phyloP scores from a whole-genome alignment of 2,797 vertebrate species.

The Cossypha dichroa region DNA sequence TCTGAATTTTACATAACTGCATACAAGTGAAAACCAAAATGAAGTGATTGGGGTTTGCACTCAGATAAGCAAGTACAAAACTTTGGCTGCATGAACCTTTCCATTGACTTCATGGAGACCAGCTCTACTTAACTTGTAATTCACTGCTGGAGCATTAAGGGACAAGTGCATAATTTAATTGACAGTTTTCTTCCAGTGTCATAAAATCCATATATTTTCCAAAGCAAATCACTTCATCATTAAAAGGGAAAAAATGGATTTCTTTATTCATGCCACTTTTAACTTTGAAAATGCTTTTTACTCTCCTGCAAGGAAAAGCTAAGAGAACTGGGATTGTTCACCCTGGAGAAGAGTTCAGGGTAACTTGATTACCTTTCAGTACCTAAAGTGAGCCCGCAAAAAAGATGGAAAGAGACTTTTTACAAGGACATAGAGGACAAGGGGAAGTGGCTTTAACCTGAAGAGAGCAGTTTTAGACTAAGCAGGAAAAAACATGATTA shows the following conservation, averaged over 20 bases:
- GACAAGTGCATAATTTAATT: neutral
- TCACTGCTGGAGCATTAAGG: neutral
- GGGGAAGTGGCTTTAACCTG: neutral
- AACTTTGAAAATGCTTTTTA: neutral
- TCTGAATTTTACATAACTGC: neutral
- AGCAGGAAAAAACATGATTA: neutral
- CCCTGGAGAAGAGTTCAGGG: neutral
- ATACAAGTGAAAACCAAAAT: neutral
- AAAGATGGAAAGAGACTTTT: neutral
- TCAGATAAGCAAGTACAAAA: neutral
- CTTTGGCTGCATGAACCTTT: neutral
- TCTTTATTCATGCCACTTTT: neutral
- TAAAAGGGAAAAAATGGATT: neutral
- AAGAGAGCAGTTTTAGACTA: neutral
- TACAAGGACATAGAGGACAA: neutral
- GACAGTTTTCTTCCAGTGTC: neutral
- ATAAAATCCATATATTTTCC: neutral
- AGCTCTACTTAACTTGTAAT: neutral
- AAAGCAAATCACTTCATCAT: neutral
- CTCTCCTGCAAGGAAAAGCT: neutral
- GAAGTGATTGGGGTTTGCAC: neutral
- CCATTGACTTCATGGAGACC: neutral
- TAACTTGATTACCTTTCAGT: neutral
- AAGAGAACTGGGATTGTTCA: neutral
- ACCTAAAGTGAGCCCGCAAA: neutral